Evolutionary conservation across 2,797 vertebrate species (phyloP).

Genomic region (Poliocrania exsul): DNA sequence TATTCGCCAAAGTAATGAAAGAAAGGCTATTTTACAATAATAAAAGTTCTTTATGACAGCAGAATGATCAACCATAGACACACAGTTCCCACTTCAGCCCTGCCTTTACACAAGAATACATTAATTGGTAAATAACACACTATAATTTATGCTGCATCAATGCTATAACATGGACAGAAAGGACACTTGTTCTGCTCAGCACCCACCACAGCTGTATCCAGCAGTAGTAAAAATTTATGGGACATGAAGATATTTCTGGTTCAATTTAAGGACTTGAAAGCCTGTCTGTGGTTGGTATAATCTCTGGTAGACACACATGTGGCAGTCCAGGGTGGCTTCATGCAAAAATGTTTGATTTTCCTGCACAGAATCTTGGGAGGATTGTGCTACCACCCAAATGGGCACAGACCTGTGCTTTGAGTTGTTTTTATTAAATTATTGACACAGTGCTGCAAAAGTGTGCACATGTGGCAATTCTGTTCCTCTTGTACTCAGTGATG

Average conservation of each 20-base stretch:
- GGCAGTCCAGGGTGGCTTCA: neutral
- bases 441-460: neutral
- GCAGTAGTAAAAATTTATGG: neutral
- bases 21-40: neutral
- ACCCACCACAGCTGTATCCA: neutral
- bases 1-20: neutral
- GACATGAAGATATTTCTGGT: neutral
- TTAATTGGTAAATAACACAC: constrained; percentile 7
- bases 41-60: constrained; percentile 9
- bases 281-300: neutral
- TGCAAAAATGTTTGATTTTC: neutral
- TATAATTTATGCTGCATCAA: neutral
- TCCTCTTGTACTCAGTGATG: no score
- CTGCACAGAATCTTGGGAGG: neutral
- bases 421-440: neutral
- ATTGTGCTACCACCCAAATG: neutral
- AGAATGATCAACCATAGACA: neutral
- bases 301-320: rapidly evolving
- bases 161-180: neutral
- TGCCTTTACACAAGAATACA: neutral
- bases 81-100: neutral
- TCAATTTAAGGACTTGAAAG: neutral
- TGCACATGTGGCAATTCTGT: rapidly evolving
- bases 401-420: rapidly evolving
- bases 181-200: neutral